phyloP scores from a whole-genome alignment of 2,888 invertebrate species.

The Drymonia ruficornis region DNA sequence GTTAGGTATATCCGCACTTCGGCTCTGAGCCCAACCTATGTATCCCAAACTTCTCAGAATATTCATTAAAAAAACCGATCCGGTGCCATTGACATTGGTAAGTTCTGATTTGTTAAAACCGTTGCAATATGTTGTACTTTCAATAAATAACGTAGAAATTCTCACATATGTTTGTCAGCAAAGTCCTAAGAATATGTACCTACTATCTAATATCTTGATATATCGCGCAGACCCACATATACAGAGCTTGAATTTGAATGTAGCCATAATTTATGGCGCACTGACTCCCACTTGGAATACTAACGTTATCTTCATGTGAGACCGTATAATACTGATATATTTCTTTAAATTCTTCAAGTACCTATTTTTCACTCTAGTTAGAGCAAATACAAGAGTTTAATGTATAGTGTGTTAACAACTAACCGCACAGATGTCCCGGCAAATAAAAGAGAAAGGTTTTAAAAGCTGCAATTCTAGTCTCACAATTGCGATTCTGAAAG shows the following conservation, averaged over 20 bases:
- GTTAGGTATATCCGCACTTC: too few relatives aligned
- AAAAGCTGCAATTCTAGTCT: too few relatives aligned
- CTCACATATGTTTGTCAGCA: background rate
- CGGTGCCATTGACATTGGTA: too few relatives aligned
- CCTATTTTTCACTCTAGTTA: too few relatives aligned
- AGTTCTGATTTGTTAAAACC: too few relatives aligned
- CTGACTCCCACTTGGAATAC: conserved; percentile 17
- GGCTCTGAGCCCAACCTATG: too few relatives aligned
- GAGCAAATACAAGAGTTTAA: too few relatives aligned
- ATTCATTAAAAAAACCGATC: too few relatives aligned
- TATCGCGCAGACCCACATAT: background rate
- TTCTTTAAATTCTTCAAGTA: background rate
- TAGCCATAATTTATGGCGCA: conserved; percentile 23
- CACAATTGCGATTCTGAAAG: too few relatives aligned
- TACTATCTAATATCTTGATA: too few relatives aligned
- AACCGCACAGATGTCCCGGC: background rate
- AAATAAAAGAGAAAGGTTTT: background rate
- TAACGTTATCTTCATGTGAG: conserved; percentile 19
- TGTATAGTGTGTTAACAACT: background rate
- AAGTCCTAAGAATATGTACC: too few relatives aligned
- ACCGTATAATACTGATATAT: conserved; percentile 17
- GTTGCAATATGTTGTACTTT: background rate
- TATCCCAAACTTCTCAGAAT: too few relatives aligned
- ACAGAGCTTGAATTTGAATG: conserved; percentile 28
- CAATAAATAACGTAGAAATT: background rate